A percentile compares a stretch with the other conserved stretches of the same genome.
These are phyloP conservation scores for Heterodera carotae DNA, from an alignment of 1,140 invertebrate genomes.

Conservation along the genomic window DNA sequence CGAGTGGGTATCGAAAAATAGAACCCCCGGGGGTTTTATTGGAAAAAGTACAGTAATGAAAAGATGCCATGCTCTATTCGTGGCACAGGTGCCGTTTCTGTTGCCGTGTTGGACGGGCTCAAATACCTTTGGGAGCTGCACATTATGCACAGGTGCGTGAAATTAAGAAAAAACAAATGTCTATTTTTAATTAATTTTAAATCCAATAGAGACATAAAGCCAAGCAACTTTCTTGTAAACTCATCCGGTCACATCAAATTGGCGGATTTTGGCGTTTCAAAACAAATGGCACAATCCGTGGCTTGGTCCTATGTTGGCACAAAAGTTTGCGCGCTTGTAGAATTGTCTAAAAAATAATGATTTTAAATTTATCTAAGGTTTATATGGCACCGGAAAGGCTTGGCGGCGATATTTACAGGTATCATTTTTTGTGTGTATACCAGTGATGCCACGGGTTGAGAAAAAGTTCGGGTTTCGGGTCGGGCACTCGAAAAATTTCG, in stretches of 20 bases:
- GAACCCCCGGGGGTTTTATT: no score
- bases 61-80: no score
- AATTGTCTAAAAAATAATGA: neutral
- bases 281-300: slow-evolving; percentile 67
- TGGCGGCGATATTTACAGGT: slow-evolving; percentile 41
- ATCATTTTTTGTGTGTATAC: no score
- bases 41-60: no score
- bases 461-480: no score
- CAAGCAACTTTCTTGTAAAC: slow-evolving; percentile 68
- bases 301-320: slow-evolving; percentile 68
- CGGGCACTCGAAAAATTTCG: no score
- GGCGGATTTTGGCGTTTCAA: slow-evolving; percentile 68
- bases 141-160: slow-evolving; percentile 69
- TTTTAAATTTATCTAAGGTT: slow-evolving; percentile 31
- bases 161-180: no score
- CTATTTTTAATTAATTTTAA: slow-evolving; percentile 21
- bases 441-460: no score
- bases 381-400: slow-evolving; percentile 69
- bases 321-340: slow-evolving; percentile 59
- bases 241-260: slow-evolving; percentile 67
- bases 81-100: slow-evolving; percentile 58
- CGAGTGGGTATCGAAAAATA: no score
- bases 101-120: slow-evolving; percentile 67
- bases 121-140: slow-evolving; percentile 67
- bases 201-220: slow-evolving; percentile 67